phyloP scores from a whole-genome alignment of 2,113 vertebrate species.

The Talpa occidentalis region DNA sequence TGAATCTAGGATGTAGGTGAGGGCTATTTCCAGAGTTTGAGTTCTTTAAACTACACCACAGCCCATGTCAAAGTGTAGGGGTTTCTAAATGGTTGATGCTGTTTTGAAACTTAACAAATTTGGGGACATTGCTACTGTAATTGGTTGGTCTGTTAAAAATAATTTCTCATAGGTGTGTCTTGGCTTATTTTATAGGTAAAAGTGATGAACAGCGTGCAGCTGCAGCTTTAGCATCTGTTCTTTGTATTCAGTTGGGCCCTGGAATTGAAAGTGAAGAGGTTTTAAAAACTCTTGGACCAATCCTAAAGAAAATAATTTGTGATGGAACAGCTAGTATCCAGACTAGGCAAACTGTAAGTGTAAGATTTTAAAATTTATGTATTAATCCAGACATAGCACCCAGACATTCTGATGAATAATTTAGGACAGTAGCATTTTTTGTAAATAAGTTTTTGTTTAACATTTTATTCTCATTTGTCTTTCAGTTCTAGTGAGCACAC shows the following conservation, averaged over 20 bases:
- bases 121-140: neutral
- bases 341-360: constrained; percentile 95
- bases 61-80: neutral
- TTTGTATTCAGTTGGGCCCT: constrained; percentile 96
- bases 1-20: neutral
- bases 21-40: neutral
- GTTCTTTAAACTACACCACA: neutral
- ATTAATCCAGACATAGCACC: neutral
- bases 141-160: neutral
- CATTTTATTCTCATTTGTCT: constrained; percentile 8
- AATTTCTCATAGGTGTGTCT: neutral
- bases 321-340: constrained; percentile 93
- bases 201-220: constrained; percentile 95
- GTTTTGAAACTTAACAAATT: neutral
- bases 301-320: constrained; percentile 95
- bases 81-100: neutral
- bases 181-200: constrained; percentile 88
- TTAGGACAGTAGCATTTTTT: neutral
- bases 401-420: neutral
- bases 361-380: neutral
- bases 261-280: constrained; percentile 98
- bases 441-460: neutral
- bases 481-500: neutral
- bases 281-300: constrained; percentile 93
- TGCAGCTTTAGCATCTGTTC: constrained; percentile 93